Percentiles rank a stretch among this genome's conserved stretches.
Evolutionary conservation across 2,113 vertebrate species (phyloP).

Genomic region (Eidolon helvum): DNA sequence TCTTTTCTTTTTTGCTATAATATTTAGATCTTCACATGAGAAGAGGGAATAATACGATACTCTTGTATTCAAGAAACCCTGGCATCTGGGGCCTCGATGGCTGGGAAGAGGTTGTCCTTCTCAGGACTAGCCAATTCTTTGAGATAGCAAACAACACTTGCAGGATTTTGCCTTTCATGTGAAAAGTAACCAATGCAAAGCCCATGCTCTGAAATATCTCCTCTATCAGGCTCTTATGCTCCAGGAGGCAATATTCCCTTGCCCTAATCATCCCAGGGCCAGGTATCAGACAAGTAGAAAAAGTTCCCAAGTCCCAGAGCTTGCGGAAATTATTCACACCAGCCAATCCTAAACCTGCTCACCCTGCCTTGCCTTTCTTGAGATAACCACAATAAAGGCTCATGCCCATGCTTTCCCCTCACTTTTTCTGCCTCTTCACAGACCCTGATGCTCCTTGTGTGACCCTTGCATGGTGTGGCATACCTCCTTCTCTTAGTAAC

Average conservation of each 20-base stretch:
- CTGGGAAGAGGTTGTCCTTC: not conserved
- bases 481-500: not conserved
- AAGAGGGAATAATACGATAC: not conserved
- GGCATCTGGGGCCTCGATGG: not conserved
- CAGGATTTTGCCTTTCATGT: not conserved
- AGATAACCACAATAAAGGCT: not conserved
- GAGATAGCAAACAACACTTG: not conserved
- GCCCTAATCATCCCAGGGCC: not conserved
- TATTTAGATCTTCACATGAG: constrained; percentile 1
- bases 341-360: not conserved
- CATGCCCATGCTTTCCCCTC: not conserved
- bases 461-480: too few relatives aligned
- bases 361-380: not conserved
- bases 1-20: not conserved
- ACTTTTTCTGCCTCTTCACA: not conserved
- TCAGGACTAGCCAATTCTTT: not conserved
- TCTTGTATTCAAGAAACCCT: not conserved
- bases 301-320: not conserved
- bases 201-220: not conserved
- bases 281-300: not conserved
- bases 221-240: not conserved
- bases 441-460: not conserved
- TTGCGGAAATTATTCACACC: not conserved
- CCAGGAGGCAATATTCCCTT: not conserved
- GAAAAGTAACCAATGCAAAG: not conserved